Conservation (phyloP, 2,797 vertebrate genomes). For the Oophaga sylvatica region DNA sequence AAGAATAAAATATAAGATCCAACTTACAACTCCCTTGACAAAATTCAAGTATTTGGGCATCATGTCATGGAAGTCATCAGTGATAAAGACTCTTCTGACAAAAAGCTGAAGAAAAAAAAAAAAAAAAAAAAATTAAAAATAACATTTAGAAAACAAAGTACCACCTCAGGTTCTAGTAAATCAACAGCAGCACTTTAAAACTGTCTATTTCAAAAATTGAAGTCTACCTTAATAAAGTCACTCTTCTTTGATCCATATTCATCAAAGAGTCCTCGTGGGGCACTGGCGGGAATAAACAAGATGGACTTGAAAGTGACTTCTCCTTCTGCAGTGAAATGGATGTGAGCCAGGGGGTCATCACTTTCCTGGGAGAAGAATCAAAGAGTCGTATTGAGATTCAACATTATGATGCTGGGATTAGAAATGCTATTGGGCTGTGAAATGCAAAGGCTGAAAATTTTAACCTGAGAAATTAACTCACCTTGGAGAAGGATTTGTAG, state of each 20-base stretch:
- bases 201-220: not conserved
- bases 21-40: slow-evolving; percentile 94
- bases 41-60: slow-evolving; percentile 99
- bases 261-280: slow-evolving; percentile 94
- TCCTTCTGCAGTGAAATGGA: slow-evolving; percentile 97
- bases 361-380: slow-evolving; percentile 77
- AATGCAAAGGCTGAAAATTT: not conserved
- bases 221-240: slow-evolving; percentile 92
- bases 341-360: slow-evolving; percentile 89
- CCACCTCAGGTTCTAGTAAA: too few relatives aligned
- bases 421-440: not conserved
- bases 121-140: not conserved
- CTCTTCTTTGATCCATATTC: slow-evolving; percentile 98
- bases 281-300: slow-evolving; percentile 89
- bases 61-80: slow-evolving; percentile 99
- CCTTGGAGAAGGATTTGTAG: slow-evolving; percentile 99
- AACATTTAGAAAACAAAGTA: not conserved
- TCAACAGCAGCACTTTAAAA: not conserved
- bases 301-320: slow-evolving; percentile 99
- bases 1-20: fast-evolving
- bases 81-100: slow-evolving; percentile 93
- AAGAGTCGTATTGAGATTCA: not conserved
- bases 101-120: slow-evolving; percentile 69
- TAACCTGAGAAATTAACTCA: slow-evolving; percentile 63
- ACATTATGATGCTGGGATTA: not conserved